Base-by-base conservation (phyloP, 2,888 invertebrate genomes). In the Latrodectus hesperus region DNA sequence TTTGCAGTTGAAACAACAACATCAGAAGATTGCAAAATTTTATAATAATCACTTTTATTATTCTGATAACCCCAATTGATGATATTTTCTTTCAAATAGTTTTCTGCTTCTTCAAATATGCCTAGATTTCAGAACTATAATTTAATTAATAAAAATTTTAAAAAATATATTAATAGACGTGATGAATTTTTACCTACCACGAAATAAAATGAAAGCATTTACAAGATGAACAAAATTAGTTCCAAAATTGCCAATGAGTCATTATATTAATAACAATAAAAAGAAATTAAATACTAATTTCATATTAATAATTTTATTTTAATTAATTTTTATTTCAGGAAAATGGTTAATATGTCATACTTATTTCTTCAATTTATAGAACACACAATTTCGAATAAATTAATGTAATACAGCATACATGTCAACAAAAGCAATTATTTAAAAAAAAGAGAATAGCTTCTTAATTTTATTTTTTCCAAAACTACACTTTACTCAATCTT, bases 1-100 rank as follows among this genome's bases (percentile, higher is more conserved):
- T 93, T 93, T 1, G 96, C 95, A 9, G 96, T 96, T 0, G 96
- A 96, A 52, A 96, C 94, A 6, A 94, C 95, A 70, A 96, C 94
- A 92, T 96, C 95, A 17, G 94, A 94, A 0, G 92, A 91, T 16
- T 92, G 90, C 77, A 96, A 91, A 4, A 94, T 92, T 60, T 93
- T 91, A 89, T 93, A 94, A 91, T 95, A 96, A 14, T 94, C 93
- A 11, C 93, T 92, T 89, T 94, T 94, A 26, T 91, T 92, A 17
- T 93, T 91, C 22, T 94, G 91, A 91, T 93, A 95, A 0, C 95
- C 95, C 93, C 94, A 95, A 90, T 94, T 92, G 6, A 93, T 90
- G 65, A 95, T 93, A 64, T 92, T 91, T 11, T 90, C 88, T 14
- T 75, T 68, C 67, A 93, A 90, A 55, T 92, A 92, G 10, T 92